Percentiles rank a stretch among this genome's conserved stretches.
These are phyloP conservation scores for Aphelinus atriplicis DNA, from an alignment of 1,140 invertebrate genomes.

Conservation along the genomic window DNA sequence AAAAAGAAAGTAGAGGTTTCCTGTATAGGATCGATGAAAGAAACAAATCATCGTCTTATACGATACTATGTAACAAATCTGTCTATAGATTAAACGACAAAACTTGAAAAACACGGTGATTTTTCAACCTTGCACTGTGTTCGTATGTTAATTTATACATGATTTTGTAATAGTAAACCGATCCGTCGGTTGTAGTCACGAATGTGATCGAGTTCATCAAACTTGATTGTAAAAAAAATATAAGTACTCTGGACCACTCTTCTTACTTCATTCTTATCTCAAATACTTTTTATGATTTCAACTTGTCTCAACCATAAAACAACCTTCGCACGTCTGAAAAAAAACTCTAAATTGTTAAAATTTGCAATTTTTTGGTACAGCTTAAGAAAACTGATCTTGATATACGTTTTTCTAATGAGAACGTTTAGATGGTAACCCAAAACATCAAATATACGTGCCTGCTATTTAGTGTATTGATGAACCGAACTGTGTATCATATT, in stretches of 20 bases:
- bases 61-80: slow-evolving; percentile 18
- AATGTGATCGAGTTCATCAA: slow-evolving; percentile 17
- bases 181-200: background rate
- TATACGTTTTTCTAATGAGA: slow-evolving; percentile 7
- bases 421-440: slow-evolving; percentile 34
- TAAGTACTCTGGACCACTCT: slow-evolving; percentile 9
- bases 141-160: slow-evolving; percentile 26
- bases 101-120: slow-evolving; percentile 15
- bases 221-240: slow-evolving; percentile 10
- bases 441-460: slow-evolving; percentile 48
- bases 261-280: background rate
- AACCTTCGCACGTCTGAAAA: slow-evolving; percentile 29
- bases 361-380: background rate
- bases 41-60: slow-evolving; percentile 9
- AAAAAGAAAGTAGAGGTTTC: slow-evolving; percentile 23
- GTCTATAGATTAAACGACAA: slow-evolving; percentile 22
- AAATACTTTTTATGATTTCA: background rate
- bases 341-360: slow-evolving; percentile 14
- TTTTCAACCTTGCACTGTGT: slow-evolving; percentile 12
- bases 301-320: slow-evolving; percentile 1
- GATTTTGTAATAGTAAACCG: slow-evolving; percentile 12
- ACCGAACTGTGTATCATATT: slow-evolving; percentile 1
- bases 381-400: slow-evolving; percentile 3
- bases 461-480: slow-evolving; percentile 26
- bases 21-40: slow-evolving; percentile 1